Base-by-base conservation (phyloP, 2,113 vertebrate genomes). In the Cyanoderma ruficeps region DNA sequence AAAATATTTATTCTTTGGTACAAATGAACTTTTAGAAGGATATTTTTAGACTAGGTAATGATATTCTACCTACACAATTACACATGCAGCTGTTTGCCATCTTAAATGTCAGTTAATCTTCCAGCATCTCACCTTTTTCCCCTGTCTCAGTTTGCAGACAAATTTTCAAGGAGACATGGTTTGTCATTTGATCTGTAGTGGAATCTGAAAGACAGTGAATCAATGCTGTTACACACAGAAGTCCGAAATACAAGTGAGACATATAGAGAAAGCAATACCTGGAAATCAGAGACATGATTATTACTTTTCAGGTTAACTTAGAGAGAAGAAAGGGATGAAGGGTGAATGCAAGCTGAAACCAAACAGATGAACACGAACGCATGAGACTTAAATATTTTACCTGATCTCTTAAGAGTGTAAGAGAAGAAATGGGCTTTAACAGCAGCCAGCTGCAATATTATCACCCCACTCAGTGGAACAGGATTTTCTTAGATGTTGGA, bases 1-100 rank as follows among this genome's bases (percentile, higher is more conserved):
- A 78, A 80, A 93, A 84, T 71, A 90, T 75, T 71, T 85, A 71
- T 77, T 91, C 64, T 67, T 69, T 78, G 28, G 27, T 67, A 78
- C 6, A 84, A 70, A 77, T 49, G 9, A 86, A 83, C 35, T 68
- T 90, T 41, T 16, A 88, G 41, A 42, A 78, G 30, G 28, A 19
- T 75, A 78, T 87, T 89, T 92, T 94, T 81, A 75, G 50, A 35
- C 25, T 70, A 65, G 25, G 12, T 87, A 75, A 87, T 71, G 20
- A 68, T 87, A 78, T 59, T 16, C 13, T 67, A 64, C 30, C 56
- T 82, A 27, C 52, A 59, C 35, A 50, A 71, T 75, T 85, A 79
- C 30, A 55, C 20, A 64, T 75, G 25, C 23, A 78, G 35, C 23
- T 59, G 6, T 90, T 87, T 75, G 47, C 14, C 49, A 4, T n/a